These are phyloP conservation scores for Elanoides forficatus DNA, from an alignment of 2,113 vertebrate species.

Conservation along the genomic window DNA sequence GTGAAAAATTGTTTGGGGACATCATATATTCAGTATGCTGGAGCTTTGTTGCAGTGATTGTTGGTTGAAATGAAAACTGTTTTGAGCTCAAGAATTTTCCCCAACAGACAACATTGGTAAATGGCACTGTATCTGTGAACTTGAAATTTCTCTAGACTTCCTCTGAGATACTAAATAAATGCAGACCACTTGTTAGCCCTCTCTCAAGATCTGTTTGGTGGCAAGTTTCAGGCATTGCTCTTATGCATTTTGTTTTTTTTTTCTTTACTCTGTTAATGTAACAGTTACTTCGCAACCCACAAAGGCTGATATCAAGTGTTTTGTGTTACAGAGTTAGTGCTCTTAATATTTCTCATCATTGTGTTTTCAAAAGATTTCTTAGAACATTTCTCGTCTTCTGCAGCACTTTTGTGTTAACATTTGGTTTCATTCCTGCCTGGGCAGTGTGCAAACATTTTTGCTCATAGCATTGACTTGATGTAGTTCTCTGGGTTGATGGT, in stretches of 20 bases:
- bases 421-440: background rate
- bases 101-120: background rate
- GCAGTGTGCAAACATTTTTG: background rate
- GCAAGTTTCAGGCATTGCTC: background rate
- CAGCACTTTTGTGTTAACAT: background rate
- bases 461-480: background rate
- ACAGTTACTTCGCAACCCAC: background rate
- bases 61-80: background rate
- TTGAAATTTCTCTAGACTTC: background rate
- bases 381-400: background rate
- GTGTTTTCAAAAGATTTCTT: background rate
- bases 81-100: background rate
- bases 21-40: background rate
- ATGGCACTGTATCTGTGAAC: background rate
- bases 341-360: background rate
- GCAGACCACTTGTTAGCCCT: background rate
- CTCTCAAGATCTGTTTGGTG: background rate
- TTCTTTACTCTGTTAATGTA: background rate
- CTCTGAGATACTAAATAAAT: background rate
- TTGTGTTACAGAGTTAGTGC: background rate
- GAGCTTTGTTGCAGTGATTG: background rate
- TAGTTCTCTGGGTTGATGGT: background rate
- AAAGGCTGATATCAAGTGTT: background rate
- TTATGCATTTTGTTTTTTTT: accelerated
- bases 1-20: background rate